These are phyloP conservation scores for Stenotaenia linearis DNA, from an alignment of 2,888 invertebrate species.

Conservation along the genomic window DNA sequence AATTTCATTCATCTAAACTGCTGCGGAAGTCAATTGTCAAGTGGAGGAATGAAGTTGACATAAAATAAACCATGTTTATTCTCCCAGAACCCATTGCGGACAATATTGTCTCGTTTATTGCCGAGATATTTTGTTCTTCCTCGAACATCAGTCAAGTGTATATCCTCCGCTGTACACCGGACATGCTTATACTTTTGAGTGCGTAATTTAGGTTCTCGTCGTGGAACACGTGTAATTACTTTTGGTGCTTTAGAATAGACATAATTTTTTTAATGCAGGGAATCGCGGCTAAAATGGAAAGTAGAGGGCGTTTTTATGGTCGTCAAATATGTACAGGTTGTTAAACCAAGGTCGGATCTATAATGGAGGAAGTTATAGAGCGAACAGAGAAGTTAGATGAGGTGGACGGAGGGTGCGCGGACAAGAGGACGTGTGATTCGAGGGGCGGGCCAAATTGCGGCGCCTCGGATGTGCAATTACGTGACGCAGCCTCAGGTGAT, in stretches of 20 bases:
- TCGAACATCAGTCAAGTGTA: not conserved
- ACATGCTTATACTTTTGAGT: conserved; percentile 21
- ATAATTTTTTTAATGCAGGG: conserved; percentile 7
- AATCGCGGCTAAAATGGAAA: conserved; percentile 7
- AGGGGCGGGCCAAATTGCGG: conserved; percentile 20
- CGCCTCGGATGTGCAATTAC: conserved; percentile 8
- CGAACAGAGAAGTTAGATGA: not conserved
- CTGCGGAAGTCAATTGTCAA: conserved; percentile 12
- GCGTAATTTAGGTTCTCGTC: conserved; percentile 12
- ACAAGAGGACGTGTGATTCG: conserved; percentile 17
- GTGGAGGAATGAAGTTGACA: not conserved
- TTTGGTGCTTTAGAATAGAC: not conserved
- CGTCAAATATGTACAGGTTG: conserved; percentile 10
- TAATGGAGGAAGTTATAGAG: conserved; percentile 15
- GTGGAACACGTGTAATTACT: not conserved
- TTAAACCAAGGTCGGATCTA: conserved; percentile 18
- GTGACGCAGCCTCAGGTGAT: not conserved
- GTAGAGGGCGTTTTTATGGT: conserved; percentile 4
- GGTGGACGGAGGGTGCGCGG: not conserved
- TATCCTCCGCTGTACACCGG: conserved; percentile 1
- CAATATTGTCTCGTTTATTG: conserved; percentile 21
- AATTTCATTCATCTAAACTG: not conserved
- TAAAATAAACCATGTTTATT: conserved; percentile 9
- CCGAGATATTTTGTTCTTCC: conserved; percentile 1
- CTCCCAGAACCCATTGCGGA: conserved; percentile 12